phyloP scores from a whole-genome alignment of 53 echinoderm and acorn worm genomes.

The Henricia sp. region DNA sequence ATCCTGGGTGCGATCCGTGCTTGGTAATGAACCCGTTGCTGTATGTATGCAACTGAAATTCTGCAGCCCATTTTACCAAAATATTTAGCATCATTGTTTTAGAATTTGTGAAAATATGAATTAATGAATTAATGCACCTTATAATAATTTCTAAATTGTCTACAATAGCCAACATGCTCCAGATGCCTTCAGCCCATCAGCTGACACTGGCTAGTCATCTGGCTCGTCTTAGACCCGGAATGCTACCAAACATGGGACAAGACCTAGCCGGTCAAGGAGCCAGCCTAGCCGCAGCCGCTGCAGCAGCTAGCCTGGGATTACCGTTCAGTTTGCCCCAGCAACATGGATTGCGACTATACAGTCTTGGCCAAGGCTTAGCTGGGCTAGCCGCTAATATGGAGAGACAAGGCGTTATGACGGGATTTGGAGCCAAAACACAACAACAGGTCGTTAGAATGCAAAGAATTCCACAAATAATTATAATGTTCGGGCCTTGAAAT shows the following conservation, averaged over 20 bases:
- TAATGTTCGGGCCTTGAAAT: too few species aligned
- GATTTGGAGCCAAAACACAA: slow-evolving; percentile 28
- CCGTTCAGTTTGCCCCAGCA: slow-evolving; percentile 28
- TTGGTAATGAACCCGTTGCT: too few species aligned
- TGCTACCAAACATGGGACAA: slow-evolving; percentile 17
- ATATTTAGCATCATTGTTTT: too few species aligned
- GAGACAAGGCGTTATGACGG: slow-evolving; percentile 45
- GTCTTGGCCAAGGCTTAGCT: slow-evolving; percentile 27
- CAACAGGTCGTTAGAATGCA: slow-evolving; percentile 33
- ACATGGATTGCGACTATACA: slow-evolving; percentile 9
- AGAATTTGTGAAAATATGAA: not conserved
- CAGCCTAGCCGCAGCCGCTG: slow-evolving; percentile 51
- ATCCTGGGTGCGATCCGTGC: too few species aligned
- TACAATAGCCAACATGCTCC: slow-evolving; percentile 25
- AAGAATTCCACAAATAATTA: not conserved
- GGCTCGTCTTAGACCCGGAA: slow-evolving; percentile 26
- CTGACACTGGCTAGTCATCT: slow-evolving; percentile 43
- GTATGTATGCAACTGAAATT: too few species aligned
- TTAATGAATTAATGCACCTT: not conserved
- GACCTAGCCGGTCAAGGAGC: slow-evolving; percentile 32
- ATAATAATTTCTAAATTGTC: not conserved
- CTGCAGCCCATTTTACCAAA: too few species aligned
- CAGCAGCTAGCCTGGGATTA: slow-evolving; percentile 53
- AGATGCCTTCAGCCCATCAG: slow-evolving; percentile 47
- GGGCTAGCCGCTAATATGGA: slow-evolving; percentile 10